Base-by-base conservation (phyloP, 2,797 vertebrate genomes). In the Tiaroga cobitis region DNA sequence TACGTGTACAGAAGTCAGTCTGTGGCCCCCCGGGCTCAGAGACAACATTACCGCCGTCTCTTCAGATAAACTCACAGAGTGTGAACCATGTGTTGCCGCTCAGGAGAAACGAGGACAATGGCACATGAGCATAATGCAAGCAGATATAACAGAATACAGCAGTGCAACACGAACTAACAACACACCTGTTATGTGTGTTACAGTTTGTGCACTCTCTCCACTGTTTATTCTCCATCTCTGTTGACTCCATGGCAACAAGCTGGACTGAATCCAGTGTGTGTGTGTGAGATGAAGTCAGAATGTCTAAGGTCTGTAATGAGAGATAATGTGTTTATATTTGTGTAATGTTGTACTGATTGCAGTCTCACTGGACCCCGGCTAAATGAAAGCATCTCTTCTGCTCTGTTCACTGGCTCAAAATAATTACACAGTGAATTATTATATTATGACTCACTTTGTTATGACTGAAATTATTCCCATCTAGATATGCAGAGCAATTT, bases 291-390 rank as follows among this genome's bases (percentile, higher is more conserved):
- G 85, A 89, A 93, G 91, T 91, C 92, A 92, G 92, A 93, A 91
- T 90, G 91, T 90, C 92, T 90, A 74, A 90, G 90, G 92, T 95
- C 92, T 93, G 85, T 88, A 93, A 95, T 95, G 94, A 94, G 93
- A 92, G 89, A 88, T 94, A 93, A 95, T 94, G 91, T 94, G 93
- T 95, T 94, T 94, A 92, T 94, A 93, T 95, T 94, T 94, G 92
- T 93, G 92, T 93, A 92, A 92, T 91, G 89, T 85, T 84, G 90
- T 88, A 88, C 91, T 94, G 93, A 95, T 94, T 94, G 91, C 90
- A 87, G 91, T 93, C 92, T 93, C 92, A 15, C 90, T 87, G 89
- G 92, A 92, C 90, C 74, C 83, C 76, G 43, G 85, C 83, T 79
- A 82, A 88, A 88, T 79, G 83, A 89, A 80, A 88, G 83, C 87